A percentile compares a stretch with the other conserved stretches of the same genome.
Evolutionary conservation across 2,888 invertebrate species (phyloP).

Genomic region (Thymelicus acteon): DNA sequence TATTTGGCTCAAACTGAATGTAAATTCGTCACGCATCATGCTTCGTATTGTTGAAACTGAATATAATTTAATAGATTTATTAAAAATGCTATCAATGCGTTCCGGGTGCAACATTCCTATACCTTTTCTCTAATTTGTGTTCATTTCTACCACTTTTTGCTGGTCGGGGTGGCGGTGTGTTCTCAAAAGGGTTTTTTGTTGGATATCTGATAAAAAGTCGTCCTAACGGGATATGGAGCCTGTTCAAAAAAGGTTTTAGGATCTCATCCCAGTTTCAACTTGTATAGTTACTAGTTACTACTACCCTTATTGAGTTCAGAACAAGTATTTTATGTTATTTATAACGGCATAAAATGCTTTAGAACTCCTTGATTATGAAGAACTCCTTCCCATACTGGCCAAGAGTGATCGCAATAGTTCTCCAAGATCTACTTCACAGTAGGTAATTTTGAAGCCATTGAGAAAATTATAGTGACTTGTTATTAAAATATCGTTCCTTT

Average conservation of each 20-base stretch:
- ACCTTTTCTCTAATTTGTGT: slow-evolving; percentile 77
- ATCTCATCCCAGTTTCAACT: not conserved
- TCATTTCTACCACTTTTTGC: slow-evolving; percentile 81
- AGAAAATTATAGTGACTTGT: no score
- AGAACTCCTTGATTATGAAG: no score
- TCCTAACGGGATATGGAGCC: slow-evolving; percentile 70
- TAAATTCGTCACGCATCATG: slow-evolving; percentile 16
- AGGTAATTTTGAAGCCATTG: no score
- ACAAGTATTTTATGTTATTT: no score
- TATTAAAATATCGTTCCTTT: no score
- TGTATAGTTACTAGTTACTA: not conserved
- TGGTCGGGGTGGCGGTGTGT: slow-evolving; percentile 66
- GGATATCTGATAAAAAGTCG: slow-evolving; percentile 67
- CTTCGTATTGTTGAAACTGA: slow-evolving; percentile 42
- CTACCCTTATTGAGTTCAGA: not conserved
- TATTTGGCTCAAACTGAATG: no score
- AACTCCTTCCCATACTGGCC: no score
- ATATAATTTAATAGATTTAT: slow-evolving; percentile 64
- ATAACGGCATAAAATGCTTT: no score
- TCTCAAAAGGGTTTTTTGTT: slow-evolving; percentile 72
- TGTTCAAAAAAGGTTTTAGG: slow-evolving; percentile 8
- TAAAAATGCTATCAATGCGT: slow-evolving; percentile 61
- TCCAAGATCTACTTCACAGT: no score
- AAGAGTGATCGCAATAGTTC: no score
- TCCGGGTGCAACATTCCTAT: slow-evolving; percentile 80